Conservation (phyloP, 2,113 vertebrate species). For the Anarrhichthys ocellatus region DNA sequence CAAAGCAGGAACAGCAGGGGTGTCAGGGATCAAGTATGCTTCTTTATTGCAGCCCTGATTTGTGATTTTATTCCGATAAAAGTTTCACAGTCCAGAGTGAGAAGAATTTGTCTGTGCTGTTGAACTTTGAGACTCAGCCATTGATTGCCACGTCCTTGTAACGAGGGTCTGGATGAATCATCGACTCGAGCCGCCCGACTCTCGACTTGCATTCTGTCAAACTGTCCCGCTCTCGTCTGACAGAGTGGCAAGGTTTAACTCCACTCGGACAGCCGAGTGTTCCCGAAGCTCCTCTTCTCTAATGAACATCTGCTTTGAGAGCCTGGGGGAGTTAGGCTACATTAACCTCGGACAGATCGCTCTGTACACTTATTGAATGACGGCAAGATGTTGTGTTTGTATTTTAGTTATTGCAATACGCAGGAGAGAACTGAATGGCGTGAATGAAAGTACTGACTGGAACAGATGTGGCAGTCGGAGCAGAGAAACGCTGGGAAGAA, state of each 20-base stretch:
- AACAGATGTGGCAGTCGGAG: conserved; percentile 44
- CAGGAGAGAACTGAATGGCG: conserved; percentile 38
- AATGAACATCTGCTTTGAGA: conserved; percentile 43
- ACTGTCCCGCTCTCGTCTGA: conserved; percentile 8
- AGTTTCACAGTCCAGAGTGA: background rate
- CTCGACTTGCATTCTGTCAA: conserved; percentile 26
- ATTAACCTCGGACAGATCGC: conserved; percentile 41
- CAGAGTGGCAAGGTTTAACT: conserved; percentile 13
- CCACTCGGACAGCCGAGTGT: conserved; percentile 16
- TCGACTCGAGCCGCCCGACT: conserved; percentile 8
- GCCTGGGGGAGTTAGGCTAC: conserved; percentile 9
- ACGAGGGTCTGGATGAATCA: conserved; percentile 29
- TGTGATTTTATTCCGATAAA: background rate
- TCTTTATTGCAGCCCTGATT: background rate
- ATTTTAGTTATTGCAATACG: background rate
- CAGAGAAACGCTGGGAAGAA: conserved; percentile 23
- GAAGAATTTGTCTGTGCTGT: conserved; percentile 2
- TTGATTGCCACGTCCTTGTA: conserved; percentile 38
- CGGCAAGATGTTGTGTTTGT: background rate
- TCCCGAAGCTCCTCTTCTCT: conserved; percentile 20
- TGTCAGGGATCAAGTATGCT: background rate
- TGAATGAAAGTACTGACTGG: conserved; percentile 45
- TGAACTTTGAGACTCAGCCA: background rate
- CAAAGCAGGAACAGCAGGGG: background rate
- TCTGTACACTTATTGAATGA: conserved; percentile 53